Percentiles rank a stretch among this genome's conserved stretches.
phyloP scores from a whole-genome alignment of 2,113 vertebrate genomes.

The Arizona elegans region DNA sequence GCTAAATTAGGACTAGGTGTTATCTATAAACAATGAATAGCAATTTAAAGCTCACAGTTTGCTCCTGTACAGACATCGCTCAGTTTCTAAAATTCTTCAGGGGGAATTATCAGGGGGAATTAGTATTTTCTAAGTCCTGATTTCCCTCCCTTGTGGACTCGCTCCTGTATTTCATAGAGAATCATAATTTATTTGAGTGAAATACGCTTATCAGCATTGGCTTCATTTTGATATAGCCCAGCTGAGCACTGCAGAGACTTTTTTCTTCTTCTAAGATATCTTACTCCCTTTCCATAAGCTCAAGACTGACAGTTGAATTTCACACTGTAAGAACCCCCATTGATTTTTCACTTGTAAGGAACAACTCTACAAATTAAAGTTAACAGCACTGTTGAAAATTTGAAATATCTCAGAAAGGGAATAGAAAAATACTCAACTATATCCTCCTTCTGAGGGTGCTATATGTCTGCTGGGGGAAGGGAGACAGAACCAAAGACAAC shows the following conservation, averaged over 20 bases:
- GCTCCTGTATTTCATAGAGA: constrained; percentile 63
- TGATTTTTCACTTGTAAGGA: constrained; percentile 69
- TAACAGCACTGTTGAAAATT: constrained; percentile 69
- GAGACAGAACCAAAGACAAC: not conserved
- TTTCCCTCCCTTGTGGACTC: constrained; percentile 66
- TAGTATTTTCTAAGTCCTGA: constrained; percentile 57
- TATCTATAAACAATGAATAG: constrained; percentile 34
- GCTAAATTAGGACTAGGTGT: not conserved
- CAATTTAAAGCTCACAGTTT: constrained; percentile 35
- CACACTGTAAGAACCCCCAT: constrained; percentile 71
- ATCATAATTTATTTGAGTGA: constrained; percentile 71
- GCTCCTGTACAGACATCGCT: constrained; percentile 44
- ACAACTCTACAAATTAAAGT: constrained; percentile 71
- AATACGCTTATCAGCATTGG: constrained; percentile 67
- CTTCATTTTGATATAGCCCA: constrained; percentile 69
- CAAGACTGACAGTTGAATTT: constrained; percentile 69
- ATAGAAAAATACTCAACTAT: not conserved
- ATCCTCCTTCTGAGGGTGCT: not conserved
- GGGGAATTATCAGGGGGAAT: constrained; percentile 49
- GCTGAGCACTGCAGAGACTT: constrained; percentile 67
- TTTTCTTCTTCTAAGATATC: constrained; percentile 67
- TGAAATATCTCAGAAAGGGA: constrained; percentile 13
- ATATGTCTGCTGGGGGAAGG: not conserved
- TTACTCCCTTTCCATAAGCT: constrained; percentile 68
- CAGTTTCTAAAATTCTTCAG: constrained; percentile 34